These are phyloP conservation scores for Poliocrania exsul DNA, from an alignment of 2,797 vertebrate genomes.

Conservation along the genomic window DNA sequence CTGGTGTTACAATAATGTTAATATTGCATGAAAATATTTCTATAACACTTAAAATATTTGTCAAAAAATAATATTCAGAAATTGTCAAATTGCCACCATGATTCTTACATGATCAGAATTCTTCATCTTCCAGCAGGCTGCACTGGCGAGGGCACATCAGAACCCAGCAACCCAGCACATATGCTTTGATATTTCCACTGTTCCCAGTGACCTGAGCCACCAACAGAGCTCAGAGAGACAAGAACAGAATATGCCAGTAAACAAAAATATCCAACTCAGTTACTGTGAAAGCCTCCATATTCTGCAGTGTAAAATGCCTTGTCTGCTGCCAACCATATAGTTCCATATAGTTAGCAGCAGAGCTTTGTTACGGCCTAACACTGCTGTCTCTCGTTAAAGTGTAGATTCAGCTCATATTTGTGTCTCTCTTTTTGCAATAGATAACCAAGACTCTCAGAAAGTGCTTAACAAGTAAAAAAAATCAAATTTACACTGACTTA, in stretches of 20 bases:
- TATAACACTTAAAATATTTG: slow-evolving; percentile 65
- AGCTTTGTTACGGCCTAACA: background rate
- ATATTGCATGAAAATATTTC: slow-evolving; percentile 71
- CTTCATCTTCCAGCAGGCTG: background rate
- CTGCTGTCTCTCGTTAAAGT: background rate
- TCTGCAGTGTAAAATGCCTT: background rate
- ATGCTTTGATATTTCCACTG: background rate
- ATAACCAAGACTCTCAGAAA: background rate
- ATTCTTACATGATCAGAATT: background rate
- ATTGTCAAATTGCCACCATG: slow-evolving; percentile 58
- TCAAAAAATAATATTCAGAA: slow-evolving; percentile 50
- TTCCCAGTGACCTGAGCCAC: background rate
- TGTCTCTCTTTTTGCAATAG: background rate
- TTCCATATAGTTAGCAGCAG: background rate
- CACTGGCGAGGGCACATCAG: background rate
- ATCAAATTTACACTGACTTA: background rate
- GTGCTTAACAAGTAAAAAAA: background rate
- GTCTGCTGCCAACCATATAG: background rate
- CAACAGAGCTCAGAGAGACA: background rate
- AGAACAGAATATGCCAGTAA: background rate
- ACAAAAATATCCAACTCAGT: background rate
- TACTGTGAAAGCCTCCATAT: background rate
- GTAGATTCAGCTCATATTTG: background rate
- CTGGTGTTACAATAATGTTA: slow-evolving; percentile 65
- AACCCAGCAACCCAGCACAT: background rate